Conservation (phyloP, 2,888 invertebrate species). For the Meloe dianella region DNA sequence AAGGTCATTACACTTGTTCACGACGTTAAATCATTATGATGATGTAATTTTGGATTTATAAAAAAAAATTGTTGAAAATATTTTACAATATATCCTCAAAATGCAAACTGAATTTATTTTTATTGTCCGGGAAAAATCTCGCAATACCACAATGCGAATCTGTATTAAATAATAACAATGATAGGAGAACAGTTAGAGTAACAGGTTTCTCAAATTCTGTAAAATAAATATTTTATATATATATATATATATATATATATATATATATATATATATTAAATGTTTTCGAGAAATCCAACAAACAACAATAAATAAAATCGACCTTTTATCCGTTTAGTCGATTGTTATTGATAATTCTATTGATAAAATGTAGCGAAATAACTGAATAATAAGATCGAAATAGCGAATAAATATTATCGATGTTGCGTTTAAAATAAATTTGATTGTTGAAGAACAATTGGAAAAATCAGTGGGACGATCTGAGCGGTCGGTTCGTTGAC, state of each 20-base stretch:
- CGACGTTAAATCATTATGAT: slow-evolving; percentile 28
- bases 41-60: slow-evolving; percentile 25
- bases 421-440: background rate
- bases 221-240: background rate
- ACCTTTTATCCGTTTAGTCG: slow-evolving; percentile 3
- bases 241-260: no score
- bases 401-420: background rate
- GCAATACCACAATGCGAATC: slow-evolving; percentile 8
- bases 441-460: background rate
- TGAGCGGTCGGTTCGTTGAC: background rate
- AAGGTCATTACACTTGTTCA: slow-evolving; percentile 30
- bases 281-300: background rate
- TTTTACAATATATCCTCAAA: slow-evolving; percentile 20
- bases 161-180: background rate
- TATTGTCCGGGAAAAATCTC: background rate
- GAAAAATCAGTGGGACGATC: slow-evolving; percentile 1
- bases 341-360: slow-evolving; percentile 9
- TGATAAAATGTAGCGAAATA: slow-evolving; percentile 7
- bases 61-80: slow-evolving; percentile 13
- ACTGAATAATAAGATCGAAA: background rate
- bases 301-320: slow-evolving; percentile 4
- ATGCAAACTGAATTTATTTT: slow-evolving; percentile 18
- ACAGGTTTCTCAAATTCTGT: background rate
- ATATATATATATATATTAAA: no score
- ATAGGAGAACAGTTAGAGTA: background rate